These are phyloP conservation scores for Beris morrisii DNA, from an alignment of 2,888 invertebrate species.

Conservation along the genomic window DNA sequence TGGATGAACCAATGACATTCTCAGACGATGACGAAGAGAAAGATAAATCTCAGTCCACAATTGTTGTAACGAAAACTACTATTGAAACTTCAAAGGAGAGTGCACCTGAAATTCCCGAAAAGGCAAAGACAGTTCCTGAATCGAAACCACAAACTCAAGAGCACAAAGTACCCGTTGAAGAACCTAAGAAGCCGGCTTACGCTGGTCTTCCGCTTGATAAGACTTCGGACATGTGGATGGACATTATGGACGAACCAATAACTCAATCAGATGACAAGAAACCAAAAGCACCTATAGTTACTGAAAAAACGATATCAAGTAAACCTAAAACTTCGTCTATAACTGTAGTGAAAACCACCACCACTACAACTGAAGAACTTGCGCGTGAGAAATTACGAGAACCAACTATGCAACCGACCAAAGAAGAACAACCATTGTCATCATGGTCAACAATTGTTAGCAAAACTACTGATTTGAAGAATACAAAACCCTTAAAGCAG, in stretches of 20 bases:
- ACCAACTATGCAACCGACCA: too few relatives aligned
- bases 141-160: not conserved
- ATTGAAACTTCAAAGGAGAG: not conserved
- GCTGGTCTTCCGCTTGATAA: conserved; percentile 48
- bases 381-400: too few relatives aligned
- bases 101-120: not conserved
- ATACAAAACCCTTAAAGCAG: too few relatives aligned
- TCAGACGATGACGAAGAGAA: conserved; percentile 38
- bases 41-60: not conserved
- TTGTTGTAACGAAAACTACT: conserved; percentile 30
- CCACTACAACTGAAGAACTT: too few relatives aligned
- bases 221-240: conserved; percentile 49
- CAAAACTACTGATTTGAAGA: too few relatives aligned
- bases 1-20: conserved; percentile 45
- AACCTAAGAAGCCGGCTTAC: conserved; percentile 42
- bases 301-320: not conserved
- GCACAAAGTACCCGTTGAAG: not conserved
- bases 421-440: too few relatives aligned
- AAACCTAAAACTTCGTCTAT: too few relatives aligned
- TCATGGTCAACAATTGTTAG: too few relatives aligned
- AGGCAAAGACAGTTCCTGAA: not conserved
- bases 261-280: conserved; percentile 50
- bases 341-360: too few relatives aligned
- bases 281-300: conserved; percentile 23
- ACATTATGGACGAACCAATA: conserved; percentile 52